These are phyloP conservation scores for Diachrysia chrysitis DNA, from an alignment of 2,888 invertebrate genomes.

Conservation along the genomic window DNA sequence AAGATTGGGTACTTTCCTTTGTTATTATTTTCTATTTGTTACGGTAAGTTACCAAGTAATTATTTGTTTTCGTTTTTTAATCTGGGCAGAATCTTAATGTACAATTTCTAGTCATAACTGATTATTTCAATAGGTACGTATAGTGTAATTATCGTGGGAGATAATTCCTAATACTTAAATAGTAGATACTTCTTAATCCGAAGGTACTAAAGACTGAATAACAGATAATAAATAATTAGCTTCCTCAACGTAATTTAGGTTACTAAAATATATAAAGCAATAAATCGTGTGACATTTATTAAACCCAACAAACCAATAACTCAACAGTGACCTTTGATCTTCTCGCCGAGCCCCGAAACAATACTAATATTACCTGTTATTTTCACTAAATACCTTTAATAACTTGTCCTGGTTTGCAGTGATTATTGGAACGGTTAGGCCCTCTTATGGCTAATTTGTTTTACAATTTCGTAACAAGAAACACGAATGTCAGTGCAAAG, in stretches of 20 bases:
- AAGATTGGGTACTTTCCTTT: background rate
- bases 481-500: conserved; percentile 26
- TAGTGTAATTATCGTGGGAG: no score
- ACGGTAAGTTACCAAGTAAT: background rate
- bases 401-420: conserved; percentile 32
- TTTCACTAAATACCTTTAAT: conserved; percentile 39
- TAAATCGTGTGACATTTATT: conserved; percentile 20
- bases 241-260: background rate
- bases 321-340: conserved; percentile 34
- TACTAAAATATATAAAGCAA: background rate
- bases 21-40: background rate
- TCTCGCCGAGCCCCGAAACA: conserved; percentile 26
- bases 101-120: background rate
- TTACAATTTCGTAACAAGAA: conserved; percentile 38
- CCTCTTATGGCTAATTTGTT: conserved; percentile 39
- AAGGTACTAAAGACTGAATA: background rate
- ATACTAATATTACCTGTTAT: conserved; percentile 41
- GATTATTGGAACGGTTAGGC: conserved; percentile 39
- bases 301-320: conserved; percentile 33
- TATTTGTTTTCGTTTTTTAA: background rate
- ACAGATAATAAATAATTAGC: background rate
- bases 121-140: no score
- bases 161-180: background rate
- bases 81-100: background rate
- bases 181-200: background rate